Evolutionary conservation across 2,113 vertebrate species (phyloP), one percentile per base, ranked within the genome.

Genomic region (Megaleporinus macrocephalus): DNA sequence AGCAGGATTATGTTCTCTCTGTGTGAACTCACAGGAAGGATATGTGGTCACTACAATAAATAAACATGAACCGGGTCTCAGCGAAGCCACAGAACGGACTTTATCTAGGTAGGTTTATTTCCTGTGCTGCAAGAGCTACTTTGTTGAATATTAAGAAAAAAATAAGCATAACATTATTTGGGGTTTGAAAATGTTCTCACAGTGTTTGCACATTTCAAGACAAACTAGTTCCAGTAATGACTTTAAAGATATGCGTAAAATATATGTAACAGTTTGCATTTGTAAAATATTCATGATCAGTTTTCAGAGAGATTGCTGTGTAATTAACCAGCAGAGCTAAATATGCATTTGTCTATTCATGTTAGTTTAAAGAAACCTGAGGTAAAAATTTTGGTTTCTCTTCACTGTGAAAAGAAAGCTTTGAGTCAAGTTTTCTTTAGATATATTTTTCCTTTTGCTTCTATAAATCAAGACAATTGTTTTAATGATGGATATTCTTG

Each of bases 21-120:
- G 59, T 82, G 30, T 30, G 44, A 66, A 75, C 61, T 22, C 24
- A 53, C 33, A 51, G 33, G 68, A 66, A 70, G 44, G 82, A 83
- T 81, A 57, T 76, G 41, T 4, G 18, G 47, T 49, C 61, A 70
- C 75, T 33, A 29, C 15, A 26, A 81, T 86, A 79, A 89, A 86
- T 84, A 88, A 81, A 82, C 69, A 76, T 74, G 73, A 79, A 79
- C 73, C 24, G 69, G 76, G 76, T 76, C 66, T 83, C 53, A 29
- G 24, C 36, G 33, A 83, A 74, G 72, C 62, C 62, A 29, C 27
- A 75, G 65, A 41, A 68, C 33, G 13, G 51, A 65, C 62, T 80
- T 84, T 83, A 84, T 78, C 81, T 83, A 80, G 20, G 53, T 63
- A 70, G 59, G 73, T 61, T 75, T 75, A 79, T 82, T 85, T 83